A percentile compares a stretch with the other conserved stretches of the same genome.
phyloP scores from a whole-genome alignment of 2,113 vertebrate genomes.

The Anguilla rostrata region DNA sequence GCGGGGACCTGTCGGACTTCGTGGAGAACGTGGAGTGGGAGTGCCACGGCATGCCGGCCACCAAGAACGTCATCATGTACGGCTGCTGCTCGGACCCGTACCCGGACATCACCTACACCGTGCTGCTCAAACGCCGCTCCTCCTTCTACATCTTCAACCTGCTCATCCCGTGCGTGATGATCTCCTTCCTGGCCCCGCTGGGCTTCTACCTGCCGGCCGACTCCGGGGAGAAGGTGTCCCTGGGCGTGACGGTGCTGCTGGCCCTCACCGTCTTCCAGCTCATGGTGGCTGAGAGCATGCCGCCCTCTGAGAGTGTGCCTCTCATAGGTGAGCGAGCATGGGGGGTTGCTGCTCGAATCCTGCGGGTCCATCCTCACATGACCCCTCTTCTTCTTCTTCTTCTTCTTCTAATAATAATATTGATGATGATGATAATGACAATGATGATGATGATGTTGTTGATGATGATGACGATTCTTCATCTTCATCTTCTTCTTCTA shows the following conservation, averaged over 20 bases:
- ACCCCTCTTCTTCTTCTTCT: neutral
- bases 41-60: slow-evolving; percentile 91
- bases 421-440: no score
- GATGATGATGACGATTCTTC: neutral
- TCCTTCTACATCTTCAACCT: slow-evolving; percentile 97
- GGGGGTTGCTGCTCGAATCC: no score
- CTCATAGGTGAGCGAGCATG: slow-evolving; percentile 81
- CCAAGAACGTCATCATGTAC: slow-evolving; percentile 91
- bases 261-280: slow-evolving; percentile 96
- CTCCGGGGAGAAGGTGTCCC: slow-evolving; percentile 95
- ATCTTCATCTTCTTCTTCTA: neutral
- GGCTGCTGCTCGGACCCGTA: slow-evolving; percentile 97
- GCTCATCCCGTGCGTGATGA: slow-evolving; percentile 91
- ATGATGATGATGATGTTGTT: no score
- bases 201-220: slow-evolving; percentile 97
- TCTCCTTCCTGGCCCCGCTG: slow-evolving; percentile 93
- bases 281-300: slow-evolving; percentile 99
- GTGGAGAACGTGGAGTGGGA: slow-evolving; percentile 97
- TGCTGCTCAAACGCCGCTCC: slow-evolving; percentile 91
- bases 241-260: slow-evolving; percentile 92
- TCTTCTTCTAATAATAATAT: neutral
- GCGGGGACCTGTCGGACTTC: slow-evolving; percentile 91
- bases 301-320: slow-evolving; percentile 92
- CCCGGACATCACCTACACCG: slow-evolving; percentile 91
- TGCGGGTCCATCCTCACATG: neutral